A percentile compares a stretch with the other conserved stretches of the same genome.
Conservation (phyloP, 2,888 invertebrate genomes). For the Macrophya alboannulata region DNA sequence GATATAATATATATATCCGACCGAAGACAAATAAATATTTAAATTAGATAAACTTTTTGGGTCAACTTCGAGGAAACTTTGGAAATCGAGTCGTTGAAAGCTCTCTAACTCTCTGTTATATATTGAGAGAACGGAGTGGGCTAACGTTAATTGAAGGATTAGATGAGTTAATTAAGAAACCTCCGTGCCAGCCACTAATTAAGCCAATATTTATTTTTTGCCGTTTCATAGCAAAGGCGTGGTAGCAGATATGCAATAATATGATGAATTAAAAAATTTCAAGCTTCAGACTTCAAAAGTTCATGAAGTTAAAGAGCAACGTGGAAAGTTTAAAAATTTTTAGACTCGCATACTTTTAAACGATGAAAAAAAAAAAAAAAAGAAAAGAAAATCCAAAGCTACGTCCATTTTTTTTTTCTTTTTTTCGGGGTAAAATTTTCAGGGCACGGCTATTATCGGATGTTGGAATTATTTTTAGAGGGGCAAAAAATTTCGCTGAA, state of each 20-base stretch:
- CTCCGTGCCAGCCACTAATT: conserved; percentile 62
- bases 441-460: no score
- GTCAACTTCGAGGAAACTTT: conserved; percentile 5
- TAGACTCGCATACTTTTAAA: not conserved
- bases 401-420: not conserved
- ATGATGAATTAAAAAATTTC: not conserved
- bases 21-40: conserved; percentile 7
- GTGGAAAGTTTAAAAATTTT: not conserved
- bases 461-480: not conserved
- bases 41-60: not conserved
- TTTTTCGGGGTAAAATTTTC: not conserved
- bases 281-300: not conserved
- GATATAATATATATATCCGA: not conserved
- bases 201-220: conserved; percentile 34
- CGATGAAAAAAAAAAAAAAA: not conserved
- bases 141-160: conserved; percentile 69
- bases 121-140: not conserved
- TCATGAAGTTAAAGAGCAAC: not conserved
- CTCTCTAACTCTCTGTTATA: conserved; percentile 8
- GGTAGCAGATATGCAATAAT: not conserved
- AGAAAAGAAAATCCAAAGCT: not conserved
- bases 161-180: conserved; percentile 69
- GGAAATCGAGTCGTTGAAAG: conserved; percentile 17
- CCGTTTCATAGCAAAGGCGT: not conserved
- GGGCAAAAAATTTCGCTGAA: not conserved